A percentile compares a stretch with the other conserved stretches of the same genome.
These are phyloP conservation scores for Anthophora plumipes DNA, from an alignment of 2,888 invertebrate species.

Conservation along the genomic window DNA sequence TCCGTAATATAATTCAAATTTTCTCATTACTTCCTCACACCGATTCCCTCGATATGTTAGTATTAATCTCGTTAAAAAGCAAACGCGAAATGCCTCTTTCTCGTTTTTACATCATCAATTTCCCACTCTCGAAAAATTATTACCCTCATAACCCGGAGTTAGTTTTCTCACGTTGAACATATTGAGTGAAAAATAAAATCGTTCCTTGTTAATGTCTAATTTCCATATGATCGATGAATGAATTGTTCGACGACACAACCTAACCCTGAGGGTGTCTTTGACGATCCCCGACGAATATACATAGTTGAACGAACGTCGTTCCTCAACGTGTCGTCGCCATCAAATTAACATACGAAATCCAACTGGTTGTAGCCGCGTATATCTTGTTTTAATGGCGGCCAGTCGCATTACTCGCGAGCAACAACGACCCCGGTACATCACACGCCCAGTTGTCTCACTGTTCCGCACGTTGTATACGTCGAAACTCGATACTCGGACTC, in stretches of 20 bases:
- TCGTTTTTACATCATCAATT: background rate
- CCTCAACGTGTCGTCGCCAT: conserved; percentile 60
- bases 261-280: conserved; percentile 24
- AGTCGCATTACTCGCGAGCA: conserved; percentile 52
- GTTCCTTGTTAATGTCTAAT: background rate
- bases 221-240: conserved; percentile 20
- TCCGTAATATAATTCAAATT: background rate
- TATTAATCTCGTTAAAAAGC: background rate
- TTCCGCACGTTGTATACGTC: conserved; percentile 35
- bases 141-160: background rate
- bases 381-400: conserved; percentile 61
- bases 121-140: background rate
- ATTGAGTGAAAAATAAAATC: background rate
- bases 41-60: background rate
- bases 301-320: conserved; percentile 40
- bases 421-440: conserved; percentile 61
- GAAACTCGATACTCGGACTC: conserved; percentile 61
- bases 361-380: conserved; percentile 44
- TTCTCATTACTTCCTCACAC: background rate
- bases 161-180: background rate
- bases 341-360: conserved; percentile 66
- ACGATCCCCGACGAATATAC: conserved; percentile 21
- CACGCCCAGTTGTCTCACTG: conserved; percentile 45
- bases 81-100: too few relatives aligned
- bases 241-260: conserved; percentile 11